Conservation (phyloP, 30 jellyfish, hydroid and myxozoan genomes). For the Turritopsis dohrnii region DNA sequence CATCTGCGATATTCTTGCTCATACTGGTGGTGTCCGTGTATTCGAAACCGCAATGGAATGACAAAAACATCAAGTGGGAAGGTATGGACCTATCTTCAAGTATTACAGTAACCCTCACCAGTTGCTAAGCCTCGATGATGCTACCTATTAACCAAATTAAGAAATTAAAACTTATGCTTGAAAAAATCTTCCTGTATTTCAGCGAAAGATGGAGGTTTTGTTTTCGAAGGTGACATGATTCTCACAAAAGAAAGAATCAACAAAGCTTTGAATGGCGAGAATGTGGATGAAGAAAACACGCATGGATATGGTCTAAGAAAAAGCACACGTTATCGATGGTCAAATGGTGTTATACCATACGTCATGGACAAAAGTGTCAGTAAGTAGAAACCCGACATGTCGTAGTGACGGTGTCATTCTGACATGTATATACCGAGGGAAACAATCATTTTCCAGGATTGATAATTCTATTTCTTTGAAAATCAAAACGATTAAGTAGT, state of each 20-base stretch:
- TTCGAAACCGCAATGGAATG: background rate
- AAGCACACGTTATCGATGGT: conserved; percentile 52
- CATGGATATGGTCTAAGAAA: conserved; percentile 46
- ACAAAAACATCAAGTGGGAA: background rate
- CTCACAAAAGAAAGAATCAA: conserved; percentile 56
- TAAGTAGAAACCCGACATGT: conserved; percentile 23
- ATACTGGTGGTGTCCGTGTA: background rate
- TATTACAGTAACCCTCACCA: no score
- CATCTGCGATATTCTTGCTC: background rate
- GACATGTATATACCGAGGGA: no score
- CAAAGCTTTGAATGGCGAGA: conserved; percentile 56
- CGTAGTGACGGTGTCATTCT: no score
- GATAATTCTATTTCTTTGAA: no score
- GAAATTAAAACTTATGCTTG: no score
- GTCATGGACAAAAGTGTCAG: conserved; percentile 61
- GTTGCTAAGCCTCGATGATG: no score
- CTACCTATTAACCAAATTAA: no score
- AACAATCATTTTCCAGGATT: no score
- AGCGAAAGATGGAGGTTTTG: conserved; percentile 60
- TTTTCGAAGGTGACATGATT: conserved; percentile 93
- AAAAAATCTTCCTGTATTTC: background rate
- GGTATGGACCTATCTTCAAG: no score
- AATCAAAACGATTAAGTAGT: no score
- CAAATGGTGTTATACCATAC: conserved; percentile 65
- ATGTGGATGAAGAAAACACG: conserved; percentile 37